A percentile compares a stretch with the other conserved stretches of the same genome.
Conservation (phyloP, 23 tunicate genomes). For the Pegea sp. region DNA sequence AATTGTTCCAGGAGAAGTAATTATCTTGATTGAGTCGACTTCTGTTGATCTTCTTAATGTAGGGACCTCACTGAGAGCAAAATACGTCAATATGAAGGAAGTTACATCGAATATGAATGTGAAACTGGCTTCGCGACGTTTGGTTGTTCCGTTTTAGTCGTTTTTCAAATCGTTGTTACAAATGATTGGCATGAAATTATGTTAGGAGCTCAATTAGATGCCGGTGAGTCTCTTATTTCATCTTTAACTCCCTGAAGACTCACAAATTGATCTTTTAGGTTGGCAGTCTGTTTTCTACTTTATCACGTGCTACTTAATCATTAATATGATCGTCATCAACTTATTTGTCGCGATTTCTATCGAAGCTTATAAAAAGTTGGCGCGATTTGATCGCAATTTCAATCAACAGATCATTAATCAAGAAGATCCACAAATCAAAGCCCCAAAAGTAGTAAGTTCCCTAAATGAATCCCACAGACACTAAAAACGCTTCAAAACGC, state of each 20-base stretch:
- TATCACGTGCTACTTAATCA: constrained; percentile 61
- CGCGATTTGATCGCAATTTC: constrained; percentile 5
- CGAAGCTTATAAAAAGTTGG: constrained; percentile 90
- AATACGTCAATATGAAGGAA: constrained; percentile 36
- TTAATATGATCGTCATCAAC: constrained; percentile 92
- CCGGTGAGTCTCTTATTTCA: constrained; percentile 33
- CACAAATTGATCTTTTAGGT: constrained; percentile 10
- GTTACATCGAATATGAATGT: constrained; percentile 82
- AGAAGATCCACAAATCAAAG: no score
- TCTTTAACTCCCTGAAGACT: no score
- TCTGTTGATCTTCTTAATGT: no score
- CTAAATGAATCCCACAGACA: no score
- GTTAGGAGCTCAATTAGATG: constrained; percentile 61
- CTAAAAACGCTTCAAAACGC: no score
- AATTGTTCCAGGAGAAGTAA: constrained; percentile 78
- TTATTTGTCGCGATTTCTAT: constrained; percentile 87
- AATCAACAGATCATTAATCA: no score
- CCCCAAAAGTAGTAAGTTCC: no score
- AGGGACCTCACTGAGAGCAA: no score
- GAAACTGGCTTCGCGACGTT: constrained; percentile 83
- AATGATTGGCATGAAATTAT: constrained; percentile 98
- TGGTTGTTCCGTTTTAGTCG: constrained; percentile 69
- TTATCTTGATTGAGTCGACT: no score
- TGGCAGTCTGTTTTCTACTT: constrained; percentile 63
- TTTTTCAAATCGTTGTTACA: constrained; percentile 78